Conservation (phyloP, 2,113 vertebrate species). For the Eptatretus burgeri region DNA sequence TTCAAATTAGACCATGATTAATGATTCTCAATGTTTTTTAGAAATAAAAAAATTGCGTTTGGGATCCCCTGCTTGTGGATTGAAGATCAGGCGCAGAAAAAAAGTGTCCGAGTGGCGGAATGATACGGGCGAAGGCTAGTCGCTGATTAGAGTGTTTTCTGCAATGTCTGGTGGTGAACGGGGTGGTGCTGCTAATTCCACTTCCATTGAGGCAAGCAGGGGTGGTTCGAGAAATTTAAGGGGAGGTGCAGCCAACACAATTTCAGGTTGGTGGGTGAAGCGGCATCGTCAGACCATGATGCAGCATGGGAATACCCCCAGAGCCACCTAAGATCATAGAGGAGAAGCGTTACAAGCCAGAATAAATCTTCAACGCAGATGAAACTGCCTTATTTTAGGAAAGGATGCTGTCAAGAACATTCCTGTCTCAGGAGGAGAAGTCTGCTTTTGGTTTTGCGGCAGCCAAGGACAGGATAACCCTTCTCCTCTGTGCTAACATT, state of each 20-base stretch:
- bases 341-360: neutral
- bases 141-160: neutral
- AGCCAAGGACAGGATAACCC: neutral
- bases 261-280: neutral
- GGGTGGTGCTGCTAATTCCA: neutral
- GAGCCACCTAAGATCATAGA: neutral
- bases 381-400: neutral
- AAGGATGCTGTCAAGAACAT: slow-evolving; percentile 4
- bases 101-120: too few relatives aligned
- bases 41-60: too few relatives aligned
- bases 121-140: neutral
- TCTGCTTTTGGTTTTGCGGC: neutral
- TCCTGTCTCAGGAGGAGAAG: neutral
- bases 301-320: neutral
- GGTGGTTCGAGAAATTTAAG: slow-evolving; percentile 1
- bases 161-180: neutral
- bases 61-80: too few relatives aligned
- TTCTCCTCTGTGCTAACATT: neutral
- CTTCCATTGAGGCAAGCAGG: neutral
- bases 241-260: neutral
- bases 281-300: neutral
- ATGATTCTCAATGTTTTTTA: too few relatives aligned
- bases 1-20: too few relatives aligned
- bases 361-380: neutral
- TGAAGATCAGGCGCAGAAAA: neutral